Base-by-base conservation (phyloP, 1,140 invertebrate genomes). In the Diuraphis noxia region DNA sequence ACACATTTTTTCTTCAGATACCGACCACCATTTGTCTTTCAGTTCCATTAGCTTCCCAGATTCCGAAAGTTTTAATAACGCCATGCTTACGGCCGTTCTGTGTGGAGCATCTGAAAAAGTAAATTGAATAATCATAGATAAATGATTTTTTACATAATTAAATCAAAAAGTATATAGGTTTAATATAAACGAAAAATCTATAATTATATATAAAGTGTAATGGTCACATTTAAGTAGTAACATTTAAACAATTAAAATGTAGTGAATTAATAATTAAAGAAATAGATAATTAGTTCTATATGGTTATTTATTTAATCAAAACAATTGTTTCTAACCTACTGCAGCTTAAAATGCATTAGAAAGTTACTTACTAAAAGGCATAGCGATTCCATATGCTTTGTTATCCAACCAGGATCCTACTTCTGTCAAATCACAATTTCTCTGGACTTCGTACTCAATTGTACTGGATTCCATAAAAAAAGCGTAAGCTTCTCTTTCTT, bases 1-100 rank as follows among this genome's bases (percentile, higher is more conserved):
- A 94, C 97, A 98, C 52, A 96, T 56, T 86, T 56, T 49, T 5
- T 52, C 91, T 23, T 88, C 81, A 94, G 97, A 97, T 94, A 98
- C 96, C 94, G 98, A 98, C 98, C 98, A 99, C 98, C 98, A 99
- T 94, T 97, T 96, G n/a, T 97, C 97, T 95, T 99, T 99, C 92
- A 99, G 94, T 93, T 97, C 96, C 93, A 98, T 97, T 77, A 99
- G 94, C 94, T 97, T 97, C 79, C 98, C 98, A 94, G 97, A 97
- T 95, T 99, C 98, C 94, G 99, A 98, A 21, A 99, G 94, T 94
- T 98, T 97, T 36, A 99, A 94, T 92, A 99, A 97, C 56, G 97
- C 97, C 84, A 96, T 96, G 94, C 96, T 98, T 93, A 98, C 97
- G 86, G 96, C 96, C 34, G 96, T 97, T 93, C 96, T 95, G 94